Evolutionary conservation across 2,113 vertebrate genomes (phyloP).

Genomic region (Gavialis gangeticus): DNA sequence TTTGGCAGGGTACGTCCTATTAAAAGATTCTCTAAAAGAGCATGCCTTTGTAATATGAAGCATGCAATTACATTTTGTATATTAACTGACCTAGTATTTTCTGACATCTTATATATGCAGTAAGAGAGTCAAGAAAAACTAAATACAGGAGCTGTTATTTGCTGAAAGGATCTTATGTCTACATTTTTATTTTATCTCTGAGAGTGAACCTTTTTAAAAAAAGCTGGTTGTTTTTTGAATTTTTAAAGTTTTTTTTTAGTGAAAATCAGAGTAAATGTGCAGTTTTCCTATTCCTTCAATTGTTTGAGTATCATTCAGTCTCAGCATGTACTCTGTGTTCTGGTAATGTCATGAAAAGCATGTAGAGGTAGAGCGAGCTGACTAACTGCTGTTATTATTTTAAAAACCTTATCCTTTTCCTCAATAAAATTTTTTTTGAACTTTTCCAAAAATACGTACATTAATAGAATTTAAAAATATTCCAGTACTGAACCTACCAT

Average conservation of each 20-base stretch:
- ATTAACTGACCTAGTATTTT: conserved; percentile 66
- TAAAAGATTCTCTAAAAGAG: neutral
- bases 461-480: neutral
- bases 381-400: neutral
- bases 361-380: neutral
- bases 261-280: conserved; percentile 49
- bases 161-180: conserved; percentile 29
- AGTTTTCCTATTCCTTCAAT: conserved; percentile 56
- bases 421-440: neutral
- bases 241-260: conserved; percentile 23
- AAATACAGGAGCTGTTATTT: conserved; percentile 64
- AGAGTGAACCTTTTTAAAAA: neutral
- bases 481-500: neutral
- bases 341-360: conserved; percentile 24
- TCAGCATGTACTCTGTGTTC: conserved; percentile 26
- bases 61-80: conserved; percentile 49
- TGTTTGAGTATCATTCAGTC: conserved; percentile 41
- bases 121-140: conserved; percentile 51
- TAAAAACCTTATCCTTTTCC: neutral
- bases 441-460: neutral
- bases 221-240: conserved; percentile 1
- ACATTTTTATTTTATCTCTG: neutral
- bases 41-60: neutral
- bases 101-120: neutral
- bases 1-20: neutral